Evolutionary conservation across 2,797 vertebrate genomes (phyloP).

Genomic region (Meriones psammophilus): DNA sequence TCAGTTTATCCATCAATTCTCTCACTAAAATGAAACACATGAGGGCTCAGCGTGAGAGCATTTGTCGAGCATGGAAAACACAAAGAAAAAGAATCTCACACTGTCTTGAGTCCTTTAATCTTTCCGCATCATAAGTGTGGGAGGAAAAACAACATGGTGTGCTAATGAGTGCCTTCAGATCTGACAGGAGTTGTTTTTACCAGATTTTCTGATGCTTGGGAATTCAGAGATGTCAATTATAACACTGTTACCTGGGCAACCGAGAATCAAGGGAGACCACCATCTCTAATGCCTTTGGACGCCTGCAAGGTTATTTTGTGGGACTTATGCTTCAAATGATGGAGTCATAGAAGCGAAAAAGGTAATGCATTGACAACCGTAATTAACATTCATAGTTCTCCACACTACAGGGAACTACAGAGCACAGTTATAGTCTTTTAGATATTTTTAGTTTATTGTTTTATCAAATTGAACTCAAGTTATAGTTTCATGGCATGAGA

Average conservation of each 20-base stretch:
- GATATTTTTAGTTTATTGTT: background rate
- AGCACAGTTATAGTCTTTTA: background rate
- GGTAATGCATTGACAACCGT: background rate
- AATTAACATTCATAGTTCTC: background rate
- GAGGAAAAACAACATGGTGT: background rate
- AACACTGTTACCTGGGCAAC: background rate
- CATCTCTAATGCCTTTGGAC: background rate
- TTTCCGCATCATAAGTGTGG: background rate
- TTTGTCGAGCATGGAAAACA: background rate
- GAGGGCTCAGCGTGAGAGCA: background rate
- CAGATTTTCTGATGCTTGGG: background rate
- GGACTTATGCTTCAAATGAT: background rate
- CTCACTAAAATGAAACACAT: background rate
- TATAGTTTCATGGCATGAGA: background rate
- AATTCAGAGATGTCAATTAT: background rate
- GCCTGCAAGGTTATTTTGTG: slow-evolving; percentile 18
- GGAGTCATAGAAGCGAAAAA: background rate
- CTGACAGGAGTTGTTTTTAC: background rate
- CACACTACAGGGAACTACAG: background rate
- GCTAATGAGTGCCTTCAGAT: background rate
- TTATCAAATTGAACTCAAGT: background rate
- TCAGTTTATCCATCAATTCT: no score
- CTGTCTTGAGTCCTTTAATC: background rate
- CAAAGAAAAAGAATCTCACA: background rate
- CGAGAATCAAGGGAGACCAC: background rate